Evolutionary conservation across 2,888 invertebrate species (phyloP), one percentile per base, ranked within the genome.

Genomic region (Ornithoptera alexandrae): DNA sequence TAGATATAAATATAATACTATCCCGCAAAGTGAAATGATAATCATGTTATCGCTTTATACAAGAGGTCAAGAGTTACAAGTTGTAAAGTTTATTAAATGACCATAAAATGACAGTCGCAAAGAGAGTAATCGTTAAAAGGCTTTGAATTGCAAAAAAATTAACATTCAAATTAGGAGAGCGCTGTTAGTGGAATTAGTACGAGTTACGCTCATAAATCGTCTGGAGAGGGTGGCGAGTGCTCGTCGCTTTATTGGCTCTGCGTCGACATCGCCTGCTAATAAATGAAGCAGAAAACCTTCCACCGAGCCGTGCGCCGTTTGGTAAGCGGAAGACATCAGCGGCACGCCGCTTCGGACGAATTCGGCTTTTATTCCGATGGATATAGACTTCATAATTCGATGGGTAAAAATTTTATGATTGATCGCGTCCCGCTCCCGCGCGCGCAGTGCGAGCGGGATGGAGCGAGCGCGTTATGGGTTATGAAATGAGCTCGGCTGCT

Each of bases 281-380:
- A 91, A 91, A 92, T 90, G 91, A 90, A 92, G 87, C 89, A 88
- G 91, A 90, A 89, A 91, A 90, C 88, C 39, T 91, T 90, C 85
- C 84, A 87, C 86, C 30, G 82, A 84, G 84, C 77, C 76, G 85
- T 84, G 83, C 81, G 81, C 84, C 85, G 85, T 88, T 87, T 85
- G 85, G 82, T 79, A 82, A 81, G 81, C 85, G 86, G 83, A 86
- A 86, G 86, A 84, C 82, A 80, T 82, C 82, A 79, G 78, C 74
- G 73, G 70, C 70, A 1, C 75, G 10, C 76, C 72, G 72, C 76
- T 76, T 73, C 78, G 79, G 84, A 77, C 82, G 77, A 86, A 86
- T 86, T 86, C 76, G 80, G 80, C 74, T 74, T 81, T 81, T 86
- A 84, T 79, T 74, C 68, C 68, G 22, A 74, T 68, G 70, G 75